Base-by-base conservation (phyloP, 2,888 invertebrate species). In the Meteorus colon region DNA sequence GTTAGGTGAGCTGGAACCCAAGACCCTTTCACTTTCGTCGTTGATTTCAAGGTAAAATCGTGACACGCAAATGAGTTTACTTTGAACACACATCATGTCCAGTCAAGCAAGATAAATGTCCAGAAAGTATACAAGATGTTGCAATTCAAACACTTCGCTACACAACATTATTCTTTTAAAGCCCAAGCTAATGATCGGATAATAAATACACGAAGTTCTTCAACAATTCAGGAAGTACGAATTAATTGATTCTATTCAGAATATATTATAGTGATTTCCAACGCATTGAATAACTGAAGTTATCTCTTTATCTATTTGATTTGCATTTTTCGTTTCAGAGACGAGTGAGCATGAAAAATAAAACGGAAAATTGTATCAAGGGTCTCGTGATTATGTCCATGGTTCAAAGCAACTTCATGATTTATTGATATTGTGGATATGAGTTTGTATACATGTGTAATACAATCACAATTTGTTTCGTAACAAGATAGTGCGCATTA, bases 11-110 rank as follows among this genome's bases (percentile, higher is more conserved):
- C 68, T 73, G 55, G 41, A 78, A 79, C 78, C 62, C 79, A 78
- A 81, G 81, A 81, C 81, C 86, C 86, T 86, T 87, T 87, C 86
- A 86, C 86, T 86, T 86, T 83, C 82, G 77, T 19, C 72, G 72
- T 73, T 80, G 76, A 78, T 82, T 85, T 84, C 85, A 87, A 86
- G 85, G 86, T 84, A 75, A 84, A 80, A 77, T 81, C 81, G 74
- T 77, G 79, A 78, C 77, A 76, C 76, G 75, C 69, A 76, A 72
- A 74, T 67, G 74, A 10, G 41, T 8, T 41, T 41, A 68, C 73
- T 76, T 68, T 59, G 55, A 62, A 76, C 45, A 41, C 41, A 41
- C 59, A 51, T 29, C 59, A 73, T 62, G 75, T 69, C 60, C 74
- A 67, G 63, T 71, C 65, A 65, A 77, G 27, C 16, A 60, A 37